A percentile compares a stretch with the other conserved stretches of the same genome.
These are phyloP conservation scores for Cephus cinctus DNA, from an alignment of 1,140 invertebrate species.

Conservation along the genomic window DNA sequence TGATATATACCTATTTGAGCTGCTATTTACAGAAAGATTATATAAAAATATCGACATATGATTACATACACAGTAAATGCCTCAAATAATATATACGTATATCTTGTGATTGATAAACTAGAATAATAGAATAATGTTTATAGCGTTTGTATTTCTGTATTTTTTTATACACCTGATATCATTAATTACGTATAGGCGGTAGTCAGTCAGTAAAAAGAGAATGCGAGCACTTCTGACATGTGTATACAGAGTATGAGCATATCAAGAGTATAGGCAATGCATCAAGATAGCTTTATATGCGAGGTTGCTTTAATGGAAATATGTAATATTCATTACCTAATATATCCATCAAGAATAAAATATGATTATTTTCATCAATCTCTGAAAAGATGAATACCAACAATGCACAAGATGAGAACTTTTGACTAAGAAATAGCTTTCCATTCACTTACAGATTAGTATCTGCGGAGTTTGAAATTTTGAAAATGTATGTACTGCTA, in stretches of 20 bases:
- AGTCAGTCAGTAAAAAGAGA: slow-evolving; percentile 21
- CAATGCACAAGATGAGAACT: too few relatives aligned
- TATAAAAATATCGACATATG: slow-evolving; percentile 38
- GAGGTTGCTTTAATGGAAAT: too few relatives aligned
- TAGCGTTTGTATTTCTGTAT: too few relatives aligned
- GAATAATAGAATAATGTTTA: slow-evolving; percentile 12
- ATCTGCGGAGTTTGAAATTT: too few relatives aligned
- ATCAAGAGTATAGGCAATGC: not conserved
- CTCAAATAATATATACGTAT: slow-evolving; percentile 18
- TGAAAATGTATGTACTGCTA: too few relatives aligned
- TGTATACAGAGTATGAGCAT: slow-evolving; percentile 3
- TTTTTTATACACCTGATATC: slow-evolving; percentile 11
- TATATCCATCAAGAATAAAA: too few relatives aligned
- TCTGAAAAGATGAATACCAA: not conserved
- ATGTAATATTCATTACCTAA: not conserved
- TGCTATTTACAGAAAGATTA: slow-evolving; percentile 35
- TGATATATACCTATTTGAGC: slow-evolving; percentile 18
- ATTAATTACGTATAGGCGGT: slow-evolving; percentile 28
- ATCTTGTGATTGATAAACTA: slow-evolving; percentile 12
- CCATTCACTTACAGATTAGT: too few relatives aligned
- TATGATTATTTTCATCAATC: too few relatives aligned
- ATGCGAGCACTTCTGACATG: slow-evolving; percentile 3
- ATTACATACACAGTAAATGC: slow-evolving; percentile 18
- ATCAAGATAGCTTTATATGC: too few relatives aligned
- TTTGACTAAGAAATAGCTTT: too few relatives aligned